Conservation (phyloP, 2,888 invertebrate genomes). For the Drosophila aldrichi region DNA sequence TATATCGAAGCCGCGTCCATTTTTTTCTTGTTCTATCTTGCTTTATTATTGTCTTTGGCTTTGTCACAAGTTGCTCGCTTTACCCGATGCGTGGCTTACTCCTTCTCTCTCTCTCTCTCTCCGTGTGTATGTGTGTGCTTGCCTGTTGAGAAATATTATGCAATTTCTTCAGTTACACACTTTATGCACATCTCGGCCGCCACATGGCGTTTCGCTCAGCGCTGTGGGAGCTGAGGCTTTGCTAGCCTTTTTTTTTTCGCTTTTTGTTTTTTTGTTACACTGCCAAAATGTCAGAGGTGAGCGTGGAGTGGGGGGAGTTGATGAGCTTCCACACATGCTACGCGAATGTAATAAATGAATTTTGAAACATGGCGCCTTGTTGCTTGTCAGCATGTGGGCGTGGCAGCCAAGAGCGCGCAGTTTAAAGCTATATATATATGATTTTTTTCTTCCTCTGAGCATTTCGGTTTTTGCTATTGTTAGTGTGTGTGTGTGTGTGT, state of each 20-base stretch:
- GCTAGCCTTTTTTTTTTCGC: slow-evolving; percentile 31
- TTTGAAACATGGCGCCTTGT: slow-evolving; percentile 65
- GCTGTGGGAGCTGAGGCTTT: slow-evolving; percentile 44
- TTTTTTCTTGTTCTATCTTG: accelerated
- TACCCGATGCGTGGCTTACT: too few species aligned
- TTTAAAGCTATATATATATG: slow-evolving; percentile 22
- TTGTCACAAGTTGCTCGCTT: slow-evolving; percentile 42
- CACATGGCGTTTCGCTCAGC: slow-evolving; percentile 52
- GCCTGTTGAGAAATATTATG: slow-evolving; percentile 70
- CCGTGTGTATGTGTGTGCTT: slow-evolving; percentile 14
- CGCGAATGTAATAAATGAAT: slow-evolving; percentile 73
- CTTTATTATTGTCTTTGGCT: slow-evolving; percentile 35
- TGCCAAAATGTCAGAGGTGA: slow-evolving; percentile 16
- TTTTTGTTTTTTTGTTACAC: slow-evolving; percentile 13
- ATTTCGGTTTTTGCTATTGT: slow-evolving; percentile 28
- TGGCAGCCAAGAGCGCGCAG: slow-evolving; percentile 37
- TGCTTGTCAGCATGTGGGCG: slow-evolving; percentile 66
- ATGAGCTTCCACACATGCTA: slow-evolving; percentile 47
- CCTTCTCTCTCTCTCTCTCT: slow-evolving; percentile 7
- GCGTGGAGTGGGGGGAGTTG: slow-evolving; percentile 22
- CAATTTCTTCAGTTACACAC: slow-evolving; percentile 73
- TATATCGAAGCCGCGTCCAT: neutral
- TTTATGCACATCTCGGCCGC: slow-evolving; percentile 22
- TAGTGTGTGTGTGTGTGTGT: too few species aligned
- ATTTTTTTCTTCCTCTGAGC: slow-evolving; percentile 23